Evolutionary conservation across 2,888 invertebrate species (phyloP), one percentile per base, ranked within the genome.

Genomic region (Seira ritae): DNA sequence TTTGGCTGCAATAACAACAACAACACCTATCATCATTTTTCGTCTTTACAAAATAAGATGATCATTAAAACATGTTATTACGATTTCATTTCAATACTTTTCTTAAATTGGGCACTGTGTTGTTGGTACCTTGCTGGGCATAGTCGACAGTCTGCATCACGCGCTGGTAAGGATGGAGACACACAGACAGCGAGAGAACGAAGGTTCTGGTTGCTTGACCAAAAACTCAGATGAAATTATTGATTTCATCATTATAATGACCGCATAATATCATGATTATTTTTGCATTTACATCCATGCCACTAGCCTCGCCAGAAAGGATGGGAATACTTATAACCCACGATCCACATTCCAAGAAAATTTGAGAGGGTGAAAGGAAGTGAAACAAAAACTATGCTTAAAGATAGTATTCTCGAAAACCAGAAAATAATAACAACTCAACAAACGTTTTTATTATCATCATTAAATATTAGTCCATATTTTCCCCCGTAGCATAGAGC

Each of bases 361-460:
- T 23, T 31, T 31, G 31, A 31, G 31, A 31, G 50, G 6, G 1
- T 8, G 19, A 46, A 42, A 24, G n/a, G 24, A 70, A 42, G 65
- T 55, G 20, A 69, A 23, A 46, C 37, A 50, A 8, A 2, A 31
- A n/a, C 19, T 66, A 69, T 69, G 68, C 22, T 70, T 70, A 31
- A 31, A 31, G 31, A n/a, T 31, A 8, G 31, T 31, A 31, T 8
- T 8, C 2, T 31, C 2, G 3, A 2, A 31, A 4, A 31, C 31
- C 31, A 31, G 17, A 71, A 46, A 55, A 65, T 42, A 66, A 74
- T 23, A 65, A 23, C 73, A 74, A 42, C 31, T 31, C 65, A 42
- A 24, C 66, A 79, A 31, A 55, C 69, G 73, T 80, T 80, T 80
- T 80, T 74, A 80, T 80, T 80, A 74, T 80, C 68, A 24, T 74